phyloP scores from a whole-genome alignment of 1,140 invertebrate species.

The Reticulitermes speratus region DNA sequence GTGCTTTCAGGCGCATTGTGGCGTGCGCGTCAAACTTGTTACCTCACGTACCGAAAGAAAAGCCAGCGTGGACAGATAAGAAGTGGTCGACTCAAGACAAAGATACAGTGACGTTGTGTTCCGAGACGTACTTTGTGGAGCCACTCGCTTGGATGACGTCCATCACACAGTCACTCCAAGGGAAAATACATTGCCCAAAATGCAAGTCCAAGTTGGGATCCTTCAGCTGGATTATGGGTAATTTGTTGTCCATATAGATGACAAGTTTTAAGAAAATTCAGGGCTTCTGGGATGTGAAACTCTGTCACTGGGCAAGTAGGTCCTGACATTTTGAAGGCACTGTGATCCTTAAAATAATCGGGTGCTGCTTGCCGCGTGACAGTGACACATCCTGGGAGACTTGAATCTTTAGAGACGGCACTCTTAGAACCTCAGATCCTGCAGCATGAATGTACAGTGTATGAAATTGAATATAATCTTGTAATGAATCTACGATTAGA shows the following conservation, averaged over 20 bases:
- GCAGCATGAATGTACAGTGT: no score
- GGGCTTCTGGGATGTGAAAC: no score
- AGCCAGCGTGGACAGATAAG: conserved; percentile 49
- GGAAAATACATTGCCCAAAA: conserved; percentile 81
- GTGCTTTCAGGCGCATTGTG: conserved; percentile 59
- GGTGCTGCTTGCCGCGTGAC: no score
- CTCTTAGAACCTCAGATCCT: no score
- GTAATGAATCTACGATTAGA: no score
- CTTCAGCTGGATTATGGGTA: conserved; percentile 81
- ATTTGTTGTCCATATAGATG: not conserved
- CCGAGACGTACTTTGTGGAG: conserved; percentile 74
- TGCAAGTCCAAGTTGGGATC: conserved; percentile 76
- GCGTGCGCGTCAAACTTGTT: conserved; percentile 77
- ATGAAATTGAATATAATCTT: no score
- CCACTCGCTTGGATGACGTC: conserved; percentile 79
- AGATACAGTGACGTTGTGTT: conserved; percentile 54
- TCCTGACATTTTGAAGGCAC: no score
- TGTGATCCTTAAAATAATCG: no score
- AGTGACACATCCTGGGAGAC: no score
- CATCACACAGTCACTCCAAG: conserved; percentile 65
- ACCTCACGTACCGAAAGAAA: conserved; percentile 60
- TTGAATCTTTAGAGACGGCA: no score
- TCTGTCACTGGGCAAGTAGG: no score
- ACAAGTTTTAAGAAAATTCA: no score
- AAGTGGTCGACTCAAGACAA: conserved; percentile 36